Percentiles rank a stretch among this genome's conserved stretches.
Evolutionary conservation across 2,113 vertebrate genomes (phyloP).

Genomic region (Pollachius pollachius): DNA sequence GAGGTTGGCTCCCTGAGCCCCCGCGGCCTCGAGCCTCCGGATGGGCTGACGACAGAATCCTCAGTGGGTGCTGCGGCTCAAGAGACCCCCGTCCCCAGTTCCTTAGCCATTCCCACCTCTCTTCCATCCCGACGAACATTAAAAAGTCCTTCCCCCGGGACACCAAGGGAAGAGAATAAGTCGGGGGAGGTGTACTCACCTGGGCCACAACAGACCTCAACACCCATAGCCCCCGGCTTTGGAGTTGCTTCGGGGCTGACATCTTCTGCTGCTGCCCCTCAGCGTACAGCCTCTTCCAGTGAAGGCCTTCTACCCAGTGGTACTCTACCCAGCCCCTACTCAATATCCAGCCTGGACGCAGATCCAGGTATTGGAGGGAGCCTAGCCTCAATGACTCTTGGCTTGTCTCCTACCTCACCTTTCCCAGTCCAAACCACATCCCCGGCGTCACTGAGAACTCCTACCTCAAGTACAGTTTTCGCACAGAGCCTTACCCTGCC

Average conservation of each 20-base stretch:
- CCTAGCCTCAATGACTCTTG: constrained; percentile 33
- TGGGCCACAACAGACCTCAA: constrained; percentile 54
- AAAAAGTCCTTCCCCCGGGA: neutral
- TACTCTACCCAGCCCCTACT: constrained; percentile 24
- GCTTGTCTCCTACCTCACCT: constrained; percentile 38
- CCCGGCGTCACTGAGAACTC: constrained; percentile 37
- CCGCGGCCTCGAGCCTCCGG: neutral
- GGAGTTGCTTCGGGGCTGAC: constrained; percentile 15
- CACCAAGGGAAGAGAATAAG: constrained; percentile 3
- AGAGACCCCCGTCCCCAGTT: constrained; percentile 16
- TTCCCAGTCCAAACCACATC: constrained; percentile 18
- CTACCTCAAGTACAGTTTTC: constrained; percentile 17
- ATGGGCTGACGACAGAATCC: neutral
- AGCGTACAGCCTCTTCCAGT: neutral
- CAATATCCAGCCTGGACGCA: constrained; percentile 16
- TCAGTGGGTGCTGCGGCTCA: neutral
- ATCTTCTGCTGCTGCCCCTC: neutral
- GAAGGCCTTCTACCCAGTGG: constrained; percentile 21
- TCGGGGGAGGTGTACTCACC: constrained; percentile 18
- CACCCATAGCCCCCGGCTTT: constrained; percentile 34
- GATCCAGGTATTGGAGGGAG: constrained; percentile 17
- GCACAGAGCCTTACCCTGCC: constrained; percentile 24
- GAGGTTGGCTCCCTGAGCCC: constrained; percentile 17
- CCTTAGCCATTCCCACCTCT: constrained; percentile 20
- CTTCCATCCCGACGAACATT: neutral